Percentiles rank a stretch among this genome's conserved stretches.
Conservation (phyloP, 2,797 vertebrate genomes). For the Brachymystax lenok region DNA sequence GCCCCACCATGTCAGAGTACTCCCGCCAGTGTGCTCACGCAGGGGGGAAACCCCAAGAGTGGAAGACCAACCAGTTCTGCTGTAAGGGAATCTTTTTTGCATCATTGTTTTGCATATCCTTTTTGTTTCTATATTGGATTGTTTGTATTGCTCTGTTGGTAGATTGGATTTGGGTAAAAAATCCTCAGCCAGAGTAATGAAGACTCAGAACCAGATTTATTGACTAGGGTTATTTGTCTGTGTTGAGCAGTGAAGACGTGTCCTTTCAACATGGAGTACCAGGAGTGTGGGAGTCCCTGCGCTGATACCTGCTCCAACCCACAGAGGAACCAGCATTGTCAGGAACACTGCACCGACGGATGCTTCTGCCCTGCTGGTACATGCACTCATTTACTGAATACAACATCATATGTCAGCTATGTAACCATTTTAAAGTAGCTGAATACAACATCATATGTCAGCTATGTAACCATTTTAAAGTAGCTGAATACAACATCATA, state of each 20-base stretch:
- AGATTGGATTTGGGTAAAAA: neutral
- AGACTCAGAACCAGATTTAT: neutral
- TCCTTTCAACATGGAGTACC: conserved; percentile 76
- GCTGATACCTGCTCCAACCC: conserved; percentile 77
- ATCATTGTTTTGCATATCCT: neutral
- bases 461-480: too few species aligned
- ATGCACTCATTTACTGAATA: conserved; percentile 5
- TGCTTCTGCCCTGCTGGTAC: conserved; percentile 87
- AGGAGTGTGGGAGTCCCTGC: conserved; percentile 80
- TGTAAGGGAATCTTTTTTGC: conserved; percentile 50
- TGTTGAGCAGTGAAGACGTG: conserved; percentile 57
- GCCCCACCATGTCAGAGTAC: conserved; percentile 73
- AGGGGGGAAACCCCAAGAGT: conserved; percentile 69
- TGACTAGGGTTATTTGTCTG: neutral
- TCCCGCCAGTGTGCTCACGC: conserved; percentile 81
- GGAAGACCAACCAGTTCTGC: conserved; percentile 68
- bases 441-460: too few species aligned
- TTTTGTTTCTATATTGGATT: too few species aligned
- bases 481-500: too few species aligned
- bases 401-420: too few species aligned
- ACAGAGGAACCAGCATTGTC: conserved; percentile 70
- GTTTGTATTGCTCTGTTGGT: too few species aligned
- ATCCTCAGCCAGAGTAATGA: neutral
- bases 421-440: too few species aligned
- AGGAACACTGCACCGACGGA: conserved; percentile 80